phyloP scores from a whole-genome alignment of 2,888 invertebrate species.

The Caenorhabditis afra region DNA sequence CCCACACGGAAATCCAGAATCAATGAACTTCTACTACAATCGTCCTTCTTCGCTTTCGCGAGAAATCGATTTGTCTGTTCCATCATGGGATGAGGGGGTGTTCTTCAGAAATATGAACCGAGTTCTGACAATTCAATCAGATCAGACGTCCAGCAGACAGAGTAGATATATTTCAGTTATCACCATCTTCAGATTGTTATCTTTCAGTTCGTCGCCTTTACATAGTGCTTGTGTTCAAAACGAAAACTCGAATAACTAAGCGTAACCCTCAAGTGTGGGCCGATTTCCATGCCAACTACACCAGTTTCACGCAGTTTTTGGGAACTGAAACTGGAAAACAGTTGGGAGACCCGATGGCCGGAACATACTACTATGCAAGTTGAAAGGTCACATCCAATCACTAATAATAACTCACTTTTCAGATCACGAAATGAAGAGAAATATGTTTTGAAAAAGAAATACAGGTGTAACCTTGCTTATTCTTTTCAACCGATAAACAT shows the following conservation, averaged over 20 bases:
- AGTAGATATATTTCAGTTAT: conserved; percentile 34
- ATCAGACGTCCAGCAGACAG: conserved; percentile 69
- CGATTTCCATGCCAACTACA: conserved; percentile 74
- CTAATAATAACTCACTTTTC: conserved; percentile 34
- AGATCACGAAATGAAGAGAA: conserved; percentile 62
- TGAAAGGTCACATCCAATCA: neutral
- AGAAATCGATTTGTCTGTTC: conserved; percentile 70
- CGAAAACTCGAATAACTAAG: conserved; percentile 66
- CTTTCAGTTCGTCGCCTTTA: conserved; percentile 71
- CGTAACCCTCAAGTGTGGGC: conserved; percentile 70
- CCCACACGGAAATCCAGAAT: conserved; percentile 75
- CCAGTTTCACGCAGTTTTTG: conserved; percentile 72
- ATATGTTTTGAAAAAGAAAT: neutral
- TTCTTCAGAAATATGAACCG: conserved; percentile 74
- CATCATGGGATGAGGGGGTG: conserved; percentile 74
- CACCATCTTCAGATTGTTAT: too few species aligned
- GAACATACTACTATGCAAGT: conserved; percentile 70
- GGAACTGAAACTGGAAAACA: conserved; percentile 71
- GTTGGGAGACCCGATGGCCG: conserved; percentile 69
- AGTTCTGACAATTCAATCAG: conserved; percentile 72
- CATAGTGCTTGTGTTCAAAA: conserved; percentile 74
- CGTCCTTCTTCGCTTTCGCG: conserved; percentile 69
- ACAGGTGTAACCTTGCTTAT: neutral
- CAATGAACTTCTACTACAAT: conserved; percentile 75
- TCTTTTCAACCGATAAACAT: too few species aligned